Base-by-base conservation (phyloP, 2,888 invertebrate genomes). In the Ophion obscuratus region DNA sequence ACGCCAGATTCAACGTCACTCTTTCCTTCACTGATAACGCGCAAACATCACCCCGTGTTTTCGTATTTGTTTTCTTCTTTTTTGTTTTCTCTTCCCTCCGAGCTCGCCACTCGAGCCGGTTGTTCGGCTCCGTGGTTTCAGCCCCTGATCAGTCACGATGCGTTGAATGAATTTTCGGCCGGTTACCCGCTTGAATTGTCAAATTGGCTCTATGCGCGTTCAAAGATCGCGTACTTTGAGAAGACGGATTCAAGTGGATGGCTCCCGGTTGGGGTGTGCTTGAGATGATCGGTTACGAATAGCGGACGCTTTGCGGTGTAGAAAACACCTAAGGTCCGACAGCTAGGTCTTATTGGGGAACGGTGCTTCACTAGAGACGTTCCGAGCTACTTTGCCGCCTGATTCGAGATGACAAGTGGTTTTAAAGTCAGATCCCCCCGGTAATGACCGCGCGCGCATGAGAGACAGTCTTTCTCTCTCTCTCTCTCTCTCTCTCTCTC, bases 371-470 rank as follows among this genome's bases (percentile, higher is more conserved):
- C 67, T 53, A 73, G 79, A 70, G 75, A 74, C 61, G 84, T 67
- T 78, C 66, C 74, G 61, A 62, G 73, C 59, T 61, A 86, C 67
- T 68, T 81, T 81, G 84, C 73, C 75, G 73, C 77, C 73, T 59
- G 77, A 81, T 81, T 68, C 57, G 73, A 17, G 53, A 68, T 71
- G 73, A 14, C 68, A 20, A 80, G 84, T 68, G 77, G 81, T 81
- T 82, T 79, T 74, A 86, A 84, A 70, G 70, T 53, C 66, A 31
- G 71, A 17, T 17, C 36, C 40, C 59, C 64, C 66, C 66, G 73
- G 82, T 31, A 53, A 40, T 53, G 53, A 53, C 17, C 53, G 53
- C 53, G 17, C 73, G 40, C 73, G 40, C 53, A 24, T 64, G 17
- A 64, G 75, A 47, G 27, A 47, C 17, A 17, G 5, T 53, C 3